phyloP scores from a whole-genome alignment of 1,140 invertebrate species.

The Trypoxylus dichotomus region DNA sequence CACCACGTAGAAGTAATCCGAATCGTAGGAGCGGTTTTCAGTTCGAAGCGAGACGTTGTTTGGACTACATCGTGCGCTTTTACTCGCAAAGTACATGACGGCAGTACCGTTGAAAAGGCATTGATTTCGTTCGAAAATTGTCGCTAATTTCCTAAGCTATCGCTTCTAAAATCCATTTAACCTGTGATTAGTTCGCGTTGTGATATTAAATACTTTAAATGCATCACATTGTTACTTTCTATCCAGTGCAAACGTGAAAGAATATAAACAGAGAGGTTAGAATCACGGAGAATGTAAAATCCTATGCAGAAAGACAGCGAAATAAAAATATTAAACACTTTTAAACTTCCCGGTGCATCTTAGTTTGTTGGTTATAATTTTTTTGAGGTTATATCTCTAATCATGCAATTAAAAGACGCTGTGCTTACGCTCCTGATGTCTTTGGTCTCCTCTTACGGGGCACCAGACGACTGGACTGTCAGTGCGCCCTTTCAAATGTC shows the following conservation, averaged over 20 bases:
- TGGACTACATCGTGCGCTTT: not conserved
- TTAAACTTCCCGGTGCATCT: not conserved
- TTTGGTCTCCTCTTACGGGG: not conserved
- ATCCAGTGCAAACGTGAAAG: not conserved
- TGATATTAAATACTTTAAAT: not conserved
- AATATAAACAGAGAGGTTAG: not conserved
- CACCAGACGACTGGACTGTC: constrained; percentile 42
- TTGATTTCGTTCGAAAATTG: not conserved
- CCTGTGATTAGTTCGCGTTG: not conserved
- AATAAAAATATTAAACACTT: no score
- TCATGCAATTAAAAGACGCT: not conserved
- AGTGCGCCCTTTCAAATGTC: constrained; percentile 41
- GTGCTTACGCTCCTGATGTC: not conserved
- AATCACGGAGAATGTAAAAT: not conserved
- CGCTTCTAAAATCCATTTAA: not conserved
- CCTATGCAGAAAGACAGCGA: not conserved
- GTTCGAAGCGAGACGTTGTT: not conserved
- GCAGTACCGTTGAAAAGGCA: not conserved
- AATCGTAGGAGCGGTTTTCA: no score
- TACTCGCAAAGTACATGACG: not conserved
- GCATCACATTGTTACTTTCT: no score
- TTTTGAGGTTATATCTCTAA: constrained; percentile 1
- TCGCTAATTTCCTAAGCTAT: not conserved
- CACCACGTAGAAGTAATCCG: no score
- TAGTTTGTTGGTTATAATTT: not conserved